These are phyloP conservation scores for Nothoprocta pentlandii DNA, from an alignment of 2,113 vertebrate species.

Conservation along the genomic window DNA sequence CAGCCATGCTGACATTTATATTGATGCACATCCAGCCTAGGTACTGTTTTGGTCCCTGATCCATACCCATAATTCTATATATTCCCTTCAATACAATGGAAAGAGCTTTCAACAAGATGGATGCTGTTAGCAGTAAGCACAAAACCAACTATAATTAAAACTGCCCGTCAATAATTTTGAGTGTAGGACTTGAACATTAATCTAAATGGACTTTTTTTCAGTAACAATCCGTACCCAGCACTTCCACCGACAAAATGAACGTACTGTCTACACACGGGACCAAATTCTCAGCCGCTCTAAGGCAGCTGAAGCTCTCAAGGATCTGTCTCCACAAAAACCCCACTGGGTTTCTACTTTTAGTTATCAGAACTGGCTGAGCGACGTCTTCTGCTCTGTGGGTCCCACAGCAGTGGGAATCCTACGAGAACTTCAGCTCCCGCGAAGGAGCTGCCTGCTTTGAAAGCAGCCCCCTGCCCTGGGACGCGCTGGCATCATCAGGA, in stretches of 20 bases:
- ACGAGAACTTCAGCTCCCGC: conserved; percentile 14
- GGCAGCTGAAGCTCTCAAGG: neutral
- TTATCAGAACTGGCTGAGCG: neutral
- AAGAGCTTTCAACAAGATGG: neutral
- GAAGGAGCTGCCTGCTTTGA: conserved; percentile 2
- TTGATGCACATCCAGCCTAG: neutral
- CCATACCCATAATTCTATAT: neutral
- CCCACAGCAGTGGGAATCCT: neutral
- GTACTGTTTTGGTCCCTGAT: neutral
- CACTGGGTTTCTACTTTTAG: neutral
- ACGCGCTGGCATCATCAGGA: neutral
- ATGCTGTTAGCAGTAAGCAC: neutral
- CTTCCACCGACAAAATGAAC: neutral
- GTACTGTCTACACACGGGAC: accelerated
- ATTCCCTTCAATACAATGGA: neutral
- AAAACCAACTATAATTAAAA: conserved; percentile 46
- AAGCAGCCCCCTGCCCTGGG: neutral
- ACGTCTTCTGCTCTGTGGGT: neutral
- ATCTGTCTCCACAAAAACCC: conserved; percentile 14
- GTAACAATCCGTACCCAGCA: neutral
- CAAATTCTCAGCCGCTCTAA: neutral
- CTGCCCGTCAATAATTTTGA: neutral
- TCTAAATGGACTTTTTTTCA: neutral
- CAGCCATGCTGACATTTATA: neutral
- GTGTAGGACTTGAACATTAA: neutral